A percentile compares a stretch with the other conserved stretches of the same genome.
Conservation (phyloP, 92 coral and sea anemone species). For the Scolanthus callimorphus region DNA sequence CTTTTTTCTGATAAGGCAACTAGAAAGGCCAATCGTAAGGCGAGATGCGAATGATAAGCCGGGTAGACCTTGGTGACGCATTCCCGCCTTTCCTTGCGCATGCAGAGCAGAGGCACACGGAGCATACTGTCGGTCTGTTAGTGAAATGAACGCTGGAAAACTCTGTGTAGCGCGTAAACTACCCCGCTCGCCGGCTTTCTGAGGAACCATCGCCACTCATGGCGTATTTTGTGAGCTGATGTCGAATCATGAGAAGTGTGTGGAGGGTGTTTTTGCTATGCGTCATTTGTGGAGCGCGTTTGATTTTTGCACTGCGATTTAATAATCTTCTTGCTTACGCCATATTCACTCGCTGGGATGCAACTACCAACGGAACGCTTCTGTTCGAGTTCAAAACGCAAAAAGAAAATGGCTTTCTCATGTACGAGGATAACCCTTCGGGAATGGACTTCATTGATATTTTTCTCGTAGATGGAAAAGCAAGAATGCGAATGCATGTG, state of each 20-base stretch:
- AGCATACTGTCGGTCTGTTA: background rate
- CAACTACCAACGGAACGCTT: slow-evolving; percentile 40
- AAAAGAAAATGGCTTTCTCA: slow-evolving; percentile 56
- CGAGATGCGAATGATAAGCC: slow-evolving; percentile 22
- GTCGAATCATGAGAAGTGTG: slow-evolving; percentile 28
- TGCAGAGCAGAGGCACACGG: background rate
- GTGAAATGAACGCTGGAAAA: slow-evolving; percentile 7
- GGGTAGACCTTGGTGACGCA: slow-evolving; percentile 40
- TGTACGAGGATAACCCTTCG: slow-evolving; percentile 57
- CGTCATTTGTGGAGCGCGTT: slow-evolving; percentile 2
- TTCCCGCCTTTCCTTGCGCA: slow-evolving; percentile 1
- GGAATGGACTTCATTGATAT: slow-evolving; percentile 59
- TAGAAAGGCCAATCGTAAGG: slow-evolving; percentile 16
- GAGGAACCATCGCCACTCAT: slow-evolving; percentile 8
- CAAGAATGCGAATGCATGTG: slow-evolving; percentile 41
- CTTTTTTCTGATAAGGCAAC: slow-evolving; percentile 22
- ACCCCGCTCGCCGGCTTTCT: slow-evolving; percentile 1
- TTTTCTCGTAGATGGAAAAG: slow-evolving; percentile 41
- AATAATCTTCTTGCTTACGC: slow-evolving; percentile 26
- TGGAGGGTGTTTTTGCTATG: slow-evolving; percentile 10
- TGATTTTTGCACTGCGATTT: slow-evolving; percentile 18
- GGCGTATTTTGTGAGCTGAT: slow-evolving; percentile 18
- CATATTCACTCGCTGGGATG: slow-evolving; percentile 40
- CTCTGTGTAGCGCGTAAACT: background rate
- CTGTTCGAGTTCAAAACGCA: slow-evolving; percentile 64